Percentiles rank a stretch among this genome's conserved stretches.
Evolutionary conservation across 2,113 vertebrate species (phyloP).

Genomic region (Thomomys bottae): DNA sequence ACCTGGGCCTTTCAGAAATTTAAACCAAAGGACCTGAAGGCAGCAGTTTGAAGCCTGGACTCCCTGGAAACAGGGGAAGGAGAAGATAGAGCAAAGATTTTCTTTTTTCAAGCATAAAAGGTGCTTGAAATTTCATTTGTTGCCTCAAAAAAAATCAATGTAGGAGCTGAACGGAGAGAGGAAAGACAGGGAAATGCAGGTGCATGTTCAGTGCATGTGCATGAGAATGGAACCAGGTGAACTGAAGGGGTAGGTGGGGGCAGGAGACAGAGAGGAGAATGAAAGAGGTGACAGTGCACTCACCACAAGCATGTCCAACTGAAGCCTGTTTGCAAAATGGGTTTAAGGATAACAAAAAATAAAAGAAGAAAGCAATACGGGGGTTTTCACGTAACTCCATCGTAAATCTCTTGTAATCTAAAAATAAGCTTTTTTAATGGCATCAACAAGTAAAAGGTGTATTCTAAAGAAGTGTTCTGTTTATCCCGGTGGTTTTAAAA

Average conservation of each 20-base stretch:
- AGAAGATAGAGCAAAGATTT: neutral
- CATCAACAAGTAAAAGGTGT: neutral
- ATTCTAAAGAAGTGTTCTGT: neutral
- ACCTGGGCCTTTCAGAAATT: neutral
- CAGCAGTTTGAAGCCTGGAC: neutral
- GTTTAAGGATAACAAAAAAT: neutral
- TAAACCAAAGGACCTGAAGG: neutral
- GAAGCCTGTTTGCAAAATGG: too few relatives aligned
- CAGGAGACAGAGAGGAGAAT: too few relatives aligned
- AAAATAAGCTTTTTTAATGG: neutral
- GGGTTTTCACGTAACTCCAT: neutral
- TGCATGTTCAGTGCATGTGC: too few relatives aligned
- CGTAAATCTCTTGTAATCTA: conserved; percentile 20
- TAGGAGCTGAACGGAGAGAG: neutral
- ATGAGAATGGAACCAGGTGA: too few relatives aligned
- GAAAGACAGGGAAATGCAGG: too few relatives aligned
- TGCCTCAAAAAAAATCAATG: neutral
- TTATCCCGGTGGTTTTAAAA: neutral
- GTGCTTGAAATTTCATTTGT: neutral
- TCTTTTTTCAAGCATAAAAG: neutral
- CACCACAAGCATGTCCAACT: too few relatives aligned
- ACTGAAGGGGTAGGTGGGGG: too few relatives aligned
- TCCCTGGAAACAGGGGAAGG: neutral
- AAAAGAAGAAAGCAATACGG: neutral
- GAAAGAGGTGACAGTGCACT: too few relatives aligned